These are phyloP conservation scores for Meloidogyne floridensis DNA, from an alignment of 1,140 invertebrate genomes.

Conservation along the genomic window DNA sequence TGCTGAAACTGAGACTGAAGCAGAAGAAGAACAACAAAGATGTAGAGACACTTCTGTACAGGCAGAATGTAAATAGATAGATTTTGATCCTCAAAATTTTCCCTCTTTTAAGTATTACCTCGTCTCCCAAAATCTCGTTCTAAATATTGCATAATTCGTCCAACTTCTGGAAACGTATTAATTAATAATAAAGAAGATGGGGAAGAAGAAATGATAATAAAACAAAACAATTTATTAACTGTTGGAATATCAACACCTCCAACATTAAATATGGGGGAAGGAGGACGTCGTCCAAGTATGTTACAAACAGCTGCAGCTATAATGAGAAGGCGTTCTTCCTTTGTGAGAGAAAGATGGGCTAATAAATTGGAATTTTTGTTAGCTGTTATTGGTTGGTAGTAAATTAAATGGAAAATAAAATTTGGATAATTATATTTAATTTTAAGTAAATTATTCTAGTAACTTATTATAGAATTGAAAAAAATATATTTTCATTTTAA, in stretches of 20 bases:
- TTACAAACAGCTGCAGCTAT: conserved; percentile 5
- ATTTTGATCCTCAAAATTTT: too few relatives aligned
- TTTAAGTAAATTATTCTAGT: too few relatives aligned
- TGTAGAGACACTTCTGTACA: background rate
- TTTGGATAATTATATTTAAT: too few relatives aligned
- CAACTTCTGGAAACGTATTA: conserved; percentile 9
- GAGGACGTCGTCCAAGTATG: conserved; percentile 10
- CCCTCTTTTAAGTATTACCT: conserved; percentile 11
- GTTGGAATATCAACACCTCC: conserved; percentile 2
- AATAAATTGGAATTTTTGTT: conserved; percentile 89
- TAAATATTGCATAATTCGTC: conserved; percentile 3
- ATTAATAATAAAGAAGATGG: background rate
- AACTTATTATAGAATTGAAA: too few relatives aligned
- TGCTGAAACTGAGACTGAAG: conserved; percentile 13
- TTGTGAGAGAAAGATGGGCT: conserved; percentile 72
- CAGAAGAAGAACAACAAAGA: background rate
- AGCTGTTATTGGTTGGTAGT: conserved; percentile 84
- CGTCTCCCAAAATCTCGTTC: conserved; percentile 12
- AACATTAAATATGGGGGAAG: background rate
- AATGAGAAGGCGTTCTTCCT: conserved; percentile 31
- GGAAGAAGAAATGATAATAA: conserved; percentile 3
- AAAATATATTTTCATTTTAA: too few relatives aligned
- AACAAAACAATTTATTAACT: background rate
- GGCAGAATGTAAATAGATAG: conserved; percentile 6
- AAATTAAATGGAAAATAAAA: too few relatives aligned